These are phyloP conservation scores for Crambe crambe DNA, from an alignment of 37 sponge, comb jelly and placozoan species.

Conservation along the genomic window DNA sequence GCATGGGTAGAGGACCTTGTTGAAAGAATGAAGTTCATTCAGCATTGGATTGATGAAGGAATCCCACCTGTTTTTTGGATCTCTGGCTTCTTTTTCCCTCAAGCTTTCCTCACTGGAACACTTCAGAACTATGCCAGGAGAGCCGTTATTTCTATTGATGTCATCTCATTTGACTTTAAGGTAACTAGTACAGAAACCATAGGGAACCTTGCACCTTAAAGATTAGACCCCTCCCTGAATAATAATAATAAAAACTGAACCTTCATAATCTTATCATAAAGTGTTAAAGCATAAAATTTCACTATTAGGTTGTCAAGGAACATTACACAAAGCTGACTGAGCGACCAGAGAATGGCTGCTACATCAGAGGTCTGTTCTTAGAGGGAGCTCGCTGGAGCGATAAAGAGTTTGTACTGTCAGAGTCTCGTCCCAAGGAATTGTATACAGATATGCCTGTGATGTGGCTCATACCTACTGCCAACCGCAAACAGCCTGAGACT, in stretches of 20 bases:
- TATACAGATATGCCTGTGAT: constrained; percentile 95
- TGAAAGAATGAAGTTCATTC: constrained; percentile 82
- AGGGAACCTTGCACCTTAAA: too few species aligned
- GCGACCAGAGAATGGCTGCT: constrained; percentile 94
- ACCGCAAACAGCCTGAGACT: constrained; percentile 70
- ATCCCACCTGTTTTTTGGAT: constrained; percentile 92
- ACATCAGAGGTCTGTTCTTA: constrained; percentile 89
- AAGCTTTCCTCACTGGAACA: constrained; percentile 98
- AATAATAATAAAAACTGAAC: background rate
- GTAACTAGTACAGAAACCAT: constrained; percentile 46
- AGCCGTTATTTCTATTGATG: constrained; percentile 93
- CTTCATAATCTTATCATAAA: background rate
- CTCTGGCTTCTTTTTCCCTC: constrained; percentile 98
- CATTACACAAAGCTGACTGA: constrained; percentile 48
- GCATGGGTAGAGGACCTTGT: constrained; percentile 92
- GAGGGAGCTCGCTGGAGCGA: constrained; percentile 92
- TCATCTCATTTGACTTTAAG: constrained; percentile 89
- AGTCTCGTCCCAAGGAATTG: constrained; percentile 95
- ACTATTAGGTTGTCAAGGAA: constrained; percentile 52
- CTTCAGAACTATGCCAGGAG: constrained; percentile 97
- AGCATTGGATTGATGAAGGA: constrained; percentile 87
- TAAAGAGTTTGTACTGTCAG: constrained; percentile 66
- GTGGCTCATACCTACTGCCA: constrained; percentile 86
- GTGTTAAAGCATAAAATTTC: background rate
- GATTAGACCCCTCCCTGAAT: too few species aligned